Evolutionary conservation across 2,797 vertebrate genomes (phyloP).

Genomic region (Acrossocheilus wenchowensis): DNA sequence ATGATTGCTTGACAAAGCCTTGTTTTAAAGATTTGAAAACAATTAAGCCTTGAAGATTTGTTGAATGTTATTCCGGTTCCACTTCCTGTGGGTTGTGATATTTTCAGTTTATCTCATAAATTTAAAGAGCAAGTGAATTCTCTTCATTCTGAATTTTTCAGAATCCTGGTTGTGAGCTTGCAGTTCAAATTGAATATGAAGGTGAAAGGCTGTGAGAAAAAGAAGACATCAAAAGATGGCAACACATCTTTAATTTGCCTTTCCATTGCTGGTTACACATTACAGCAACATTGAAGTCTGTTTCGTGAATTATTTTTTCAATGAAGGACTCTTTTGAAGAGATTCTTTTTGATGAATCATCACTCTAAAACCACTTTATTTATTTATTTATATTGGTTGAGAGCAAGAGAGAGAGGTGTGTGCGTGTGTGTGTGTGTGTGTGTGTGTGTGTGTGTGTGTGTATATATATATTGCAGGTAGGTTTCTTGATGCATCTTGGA

Average conservation of each 20-base stretch:
- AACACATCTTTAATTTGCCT: background rate
- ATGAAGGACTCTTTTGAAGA: background rate
- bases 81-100: background rate
- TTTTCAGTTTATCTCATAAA: background rate
- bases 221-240: background rate
- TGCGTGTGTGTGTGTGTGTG: no score
- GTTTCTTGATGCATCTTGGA: no score
- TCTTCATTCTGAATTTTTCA: background rate
- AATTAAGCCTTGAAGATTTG: background rate
- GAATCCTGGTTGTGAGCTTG: background rate
- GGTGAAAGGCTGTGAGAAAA: background rate
- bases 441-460: no score
- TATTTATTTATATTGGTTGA: no score
- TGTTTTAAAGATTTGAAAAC: background rate
- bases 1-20: background rate
- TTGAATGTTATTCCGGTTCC: background rate
- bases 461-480: no score
- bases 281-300: background rate
- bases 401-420: no score
- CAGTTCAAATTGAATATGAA: background rate
- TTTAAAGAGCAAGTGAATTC: background rate
- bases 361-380: background rate
- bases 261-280: background rate
- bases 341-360: background rate
- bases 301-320: background rate